Base-by-base conservation (phyloP, 2,888 invertebrate genomes). In the Oligia strigilis region DNA sequence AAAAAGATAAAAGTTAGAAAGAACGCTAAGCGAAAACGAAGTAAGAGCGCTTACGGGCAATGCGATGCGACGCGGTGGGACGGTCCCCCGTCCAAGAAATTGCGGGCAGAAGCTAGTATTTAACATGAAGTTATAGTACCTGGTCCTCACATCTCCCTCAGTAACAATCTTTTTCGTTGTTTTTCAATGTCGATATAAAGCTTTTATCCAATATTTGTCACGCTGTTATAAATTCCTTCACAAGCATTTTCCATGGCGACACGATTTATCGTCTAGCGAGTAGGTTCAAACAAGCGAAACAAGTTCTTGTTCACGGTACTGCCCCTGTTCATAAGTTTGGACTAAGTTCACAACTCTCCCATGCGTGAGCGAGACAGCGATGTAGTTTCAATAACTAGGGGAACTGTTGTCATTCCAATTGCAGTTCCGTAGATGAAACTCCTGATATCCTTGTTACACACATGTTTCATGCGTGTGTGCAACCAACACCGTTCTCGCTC, bases 361-460 rank as follows among this genome's bases (percentile, higher is more conserved):
- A 40, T 69, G 55, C n/a, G 49, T 29, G 60, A 71, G 49, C 52
- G 75, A 60, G 43, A 65, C n/a, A 70, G 40, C 60, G 14, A 72
- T 55, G 52, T 43, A 64, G 36, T 72, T 40, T 29, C 43, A 17
- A 14, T 29, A 76, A 73, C 85, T 70, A 65, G 66, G 55, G n/a
- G 72, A 81, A 81, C 75, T 73, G 58, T 77, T 73, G 82, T 77
- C 70, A 46, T 83, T 77, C 72, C 77, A 60, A 85, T 73, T 73
- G 65, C 14, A 72, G 70, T 77, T 46, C 66, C 62, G n/a, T 75
- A 81, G 23, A 58, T 71, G 60, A n/a, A 81, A 49, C 70, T 73
- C 9, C 46, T 52, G n/a, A 69, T 76, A 71, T 67, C 60, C 64
- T 73, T 74, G 80, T n/a, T 46, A 43, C 52, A 17, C 62, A 62